These are phyloP conservation scores for Knipowitschia caucasica DNA, from an alignment of 2,797 vertebrate genomes.

Conservation along the genomic window DNA sequence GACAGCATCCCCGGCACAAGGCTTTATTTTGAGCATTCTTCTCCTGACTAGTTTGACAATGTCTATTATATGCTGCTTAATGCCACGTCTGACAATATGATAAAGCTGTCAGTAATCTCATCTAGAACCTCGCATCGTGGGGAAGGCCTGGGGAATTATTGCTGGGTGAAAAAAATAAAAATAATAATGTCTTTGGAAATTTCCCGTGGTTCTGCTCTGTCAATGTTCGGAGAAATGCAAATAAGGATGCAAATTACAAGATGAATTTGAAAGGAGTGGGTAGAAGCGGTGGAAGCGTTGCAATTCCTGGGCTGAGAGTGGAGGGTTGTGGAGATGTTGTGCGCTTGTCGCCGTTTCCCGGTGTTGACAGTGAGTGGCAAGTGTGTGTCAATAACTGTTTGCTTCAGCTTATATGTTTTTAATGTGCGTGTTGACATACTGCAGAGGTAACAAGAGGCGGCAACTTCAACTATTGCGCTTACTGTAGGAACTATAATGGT, in stretches of 20 bases:
- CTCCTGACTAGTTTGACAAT: constrained; percentile 4
- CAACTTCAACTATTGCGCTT: no score
- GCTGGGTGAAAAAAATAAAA: not conserved
- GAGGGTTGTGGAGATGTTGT: no score
- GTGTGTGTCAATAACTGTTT: no score
- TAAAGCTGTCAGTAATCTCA: constrained; percentile 8
- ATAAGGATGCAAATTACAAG: not conserved
- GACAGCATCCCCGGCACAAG: not conserved
- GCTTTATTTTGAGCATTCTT: not conserved
- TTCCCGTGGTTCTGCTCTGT: not conserved
- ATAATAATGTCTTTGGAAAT: not conserved
- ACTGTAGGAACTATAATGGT: no score
- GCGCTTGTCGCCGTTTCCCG: no score
- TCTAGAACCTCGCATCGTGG: not conserved
- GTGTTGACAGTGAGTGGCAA: no score
- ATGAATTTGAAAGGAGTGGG: no score
- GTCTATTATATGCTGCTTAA: constrained; percentile 9
- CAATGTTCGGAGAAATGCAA: not conserved
- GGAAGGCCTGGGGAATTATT: not conserved
- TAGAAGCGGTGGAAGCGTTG: no score
- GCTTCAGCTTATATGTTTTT: no score
- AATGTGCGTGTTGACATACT: no score
- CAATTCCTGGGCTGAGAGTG: no score
- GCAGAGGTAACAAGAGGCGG: no score
- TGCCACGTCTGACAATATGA: constrained; percentile 5